A percentile compares a stretch with the other conserved stretches of the same genome.
Conservation (phyloP, 2,113 vertebrate species). For the Platichthys stellatus region DNA sequence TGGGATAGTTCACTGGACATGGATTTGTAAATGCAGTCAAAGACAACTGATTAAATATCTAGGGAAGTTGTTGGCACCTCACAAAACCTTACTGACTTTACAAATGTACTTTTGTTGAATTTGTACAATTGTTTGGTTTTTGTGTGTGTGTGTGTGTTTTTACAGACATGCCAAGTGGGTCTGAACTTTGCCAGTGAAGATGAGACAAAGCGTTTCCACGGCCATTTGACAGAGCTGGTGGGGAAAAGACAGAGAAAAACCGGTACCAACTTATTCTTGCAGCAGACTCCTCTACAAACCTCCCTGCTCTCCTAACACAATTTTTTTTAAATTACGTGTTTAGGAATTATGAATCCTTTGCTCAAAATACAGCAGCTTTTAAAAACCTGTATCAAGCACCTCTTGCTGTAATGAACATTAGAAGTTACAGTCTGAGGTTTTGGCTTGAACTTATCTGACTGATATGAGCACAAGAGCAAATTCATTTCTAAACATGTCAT, state of each 20-base stretch:
- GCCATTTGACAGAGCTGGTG: slow-evolving; percentile 82
- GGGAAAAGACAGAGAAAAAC: slow-evolving; percentile 89
- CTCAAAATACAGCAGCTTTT: neutral
- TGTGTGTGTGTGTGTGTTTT: slow-evolving; percentile 27
- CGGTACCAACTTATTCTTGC: slow-evolving; percentile 77
- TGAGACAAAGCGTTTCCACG: slow-evolving; percentile 90
- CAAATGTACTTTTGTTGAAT: neutral
- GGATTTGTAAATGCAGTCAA: neutral
- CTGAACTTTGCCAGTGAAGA: slow-evolving; percentile 97
- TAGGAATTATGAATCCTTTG: slow-evolving; percentile 21
- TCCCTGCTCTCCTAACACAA: slow-evolving; percentile 1
- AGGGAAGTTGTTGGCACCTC: too few relatives aligned
- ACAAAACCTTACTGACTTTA: neutral
- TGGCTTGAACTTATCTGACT: neutral
- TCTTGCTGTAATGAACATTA: neutral
- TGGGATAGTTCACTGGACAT: neutral
- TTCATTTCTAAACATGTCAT: slow-evolving; percentile 24
- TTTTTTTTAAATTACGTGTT: slow-evolving; percentile 25
- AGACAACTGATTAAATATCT: too few relatives aligned
- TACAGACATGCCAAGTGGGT: slow-evolving; percentile 92
- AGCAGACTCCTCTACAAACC: neutral
- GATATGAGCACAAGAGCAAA: slow-evolving; percentile 18
- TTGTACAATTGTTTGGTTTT: neutral
- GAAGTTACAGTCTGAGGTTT: neutral
- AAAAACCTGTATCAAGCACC: neutral